These are phyloP conservation scores for Myripristis jacobus DNA, from an alignment of 2,797 vertebrate genomes.

Conservation along the genomic window DNA sequence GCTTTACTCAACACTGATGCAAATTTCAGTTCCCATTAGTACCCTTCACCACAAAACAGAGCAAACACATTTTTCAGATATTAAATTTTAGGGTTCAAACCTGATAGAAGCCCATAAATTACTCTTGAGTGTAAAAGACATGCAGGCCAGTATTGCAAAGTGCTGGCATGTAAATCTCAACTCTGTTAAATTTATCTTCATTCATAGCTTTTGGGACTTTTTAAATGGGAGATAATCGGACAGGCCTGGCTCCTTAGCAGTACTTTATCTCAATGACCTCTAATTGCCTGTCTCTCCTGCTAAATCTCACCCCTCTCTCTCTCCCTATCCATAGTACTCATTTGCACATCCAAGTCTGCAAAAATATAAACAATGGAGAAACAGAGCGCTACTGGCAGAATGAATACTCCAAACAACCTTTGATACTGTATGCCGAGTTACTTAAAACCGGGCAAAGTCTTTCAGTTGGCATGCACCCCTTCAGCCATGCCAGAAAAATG, in stretches of 20 bases:
- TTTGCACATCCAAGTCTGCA: conserved; percentile 36
- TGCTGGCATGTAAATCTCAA: conserved; percentile 34
- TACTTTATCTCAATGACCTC: conserved; percentile 40
- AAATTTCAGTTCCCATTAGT: conserved; percentile 58
- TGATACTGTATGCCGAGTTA: conserved; percentile 25
- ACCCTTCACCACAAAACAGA: conserved; percentile 42
- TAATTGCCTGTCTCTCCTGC: conserved; percentile 35
- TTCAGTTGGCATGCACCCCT: conserved; percentile 40
- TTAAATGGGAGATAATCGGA: conserved; percentile 46
- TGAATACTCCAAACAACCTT: conserved; percentile 41
- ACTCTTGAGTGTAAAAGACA: conserved; percentile 48
- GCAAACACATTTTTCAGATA: conserved; percentile 61
- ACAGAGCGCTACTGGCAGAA: conserved; percentile 45
- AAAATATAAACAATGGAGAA: conserved; percentile 50
- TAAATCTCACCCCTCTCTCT: conserved; percentile 4
- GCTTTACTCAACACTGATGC: conserved; percentile 41
- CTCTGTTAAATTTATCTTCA: conserved; percentile 41
- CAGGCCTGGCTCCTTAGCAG: conserved; percentile 43
- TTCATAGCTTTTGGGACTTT: conserved; percentile 38
- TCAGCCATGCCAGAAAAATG: conserved; percentile 43
- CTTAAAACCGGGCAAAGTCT: conserved; percentile 35
- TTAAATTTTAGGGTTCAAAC: conserved; percentile 56
- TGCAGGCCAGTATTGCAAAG: conserved; percentile 18
- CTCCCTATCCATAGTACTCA: conserved; percentile 12
- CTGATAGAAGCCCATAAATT: conserved; percentile 57